Evolutionary conservation across 2,888 invertebrate genomes (phyloP), one percentile per base, ranked within the genome.

Genomic region (Brassicogethes aeneus): DNA sequence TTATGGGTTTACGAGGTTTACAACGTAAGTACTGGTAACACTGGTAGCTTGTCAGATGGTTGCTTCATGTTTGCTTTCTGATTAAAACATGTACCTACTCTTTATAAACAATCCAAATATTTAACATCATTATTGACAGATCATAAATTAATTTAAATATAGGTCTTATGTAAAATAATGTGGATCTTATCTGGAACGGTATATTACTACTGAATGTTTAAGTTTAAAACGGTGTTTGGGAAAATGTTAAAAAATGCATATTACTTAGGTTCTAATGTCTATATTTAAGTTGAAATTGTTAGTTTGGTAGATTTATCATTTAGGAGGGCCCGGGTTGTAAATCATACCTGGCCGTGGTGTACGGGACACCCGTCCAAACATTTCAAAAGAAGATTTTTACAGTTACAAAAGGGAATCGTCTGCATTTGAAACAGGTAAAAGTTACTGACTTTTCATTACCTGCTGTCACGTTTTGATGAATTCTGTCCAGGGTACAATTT

Each of bases 231-330:
- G n/a, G n/a, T n/a, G n/a, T n/a, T n/a, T n/a, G n/a, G n/a, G n/a
- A n/a, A n/a, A n/a, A n/a, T n/a, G n/a, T n/a, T n/a, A n/a, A 37
- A 40, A 33, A 30, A 36, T 40, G 7, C 37, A 40, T 40, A 43
- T 40, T 40, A 40, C 32, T 5, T 10, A 5, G 10, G 8, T 5
- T 39, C 32, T 52, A 57, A 57, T 56, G 54, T 57, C 55, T 56
- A 53, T 59, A 55, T 56, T 56, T 56, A 59, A 48, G 54, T 48
- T 45, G 23, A 50, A 48, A 56, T 52, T 50, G 51, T 47, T 47
- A 46, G 50, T 49, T 47, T 48, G 40, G 47, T 50, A 45, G 50
- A 54, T 56, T 55, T 55, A 56, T 56, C 55, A 55, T 55, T 52
- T 48, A 40, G 45, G n/a, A n/a, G n/a, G 44, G 43, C 42, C 42